Conservation (phyloP, 1,140 invertebrate species). For the Nixonia krombeini region DNA sequence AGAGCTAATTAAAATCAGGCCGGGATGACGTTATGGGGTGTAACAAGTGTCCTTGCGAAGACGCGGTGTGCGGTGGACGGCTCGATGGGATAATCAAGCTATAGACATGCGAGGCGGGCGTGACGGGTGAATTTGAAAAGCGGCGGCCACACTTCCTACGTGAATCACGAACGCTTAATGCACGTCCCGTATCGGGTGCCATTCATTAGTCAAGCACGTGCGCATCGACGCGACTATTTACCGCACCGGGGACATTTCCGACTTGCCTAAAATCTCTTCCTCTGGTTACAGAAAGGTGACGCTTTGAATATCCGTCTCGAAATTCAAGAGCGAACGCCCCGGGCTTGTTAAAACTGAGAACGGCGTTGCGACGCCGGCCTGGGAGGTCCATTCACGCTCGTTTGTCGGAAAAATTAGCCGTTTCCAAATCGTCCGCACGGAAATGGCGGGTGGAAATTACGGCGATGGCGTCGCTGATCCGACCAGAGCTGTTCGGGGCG, state of each 20-base stretch:
- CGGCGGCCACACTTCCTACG: slow-evolving; percentile 8
- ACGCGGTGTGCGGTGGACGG: too few relatives aligned
- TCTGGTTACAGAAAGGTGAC: slow-evolving; percentile 5
- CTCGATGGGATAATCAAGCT: not conserved
- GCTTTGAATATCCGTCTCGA: not conserved
- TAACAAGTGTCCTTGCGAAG: too few relatives aligned
- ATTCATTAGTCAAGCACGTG: slow-evolving; percentile 42
- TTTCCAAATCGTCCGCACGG: too few relatives aligned
- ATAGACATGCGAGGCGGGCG: not conserved
- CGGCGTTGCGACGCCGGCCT: too few relatives aligned
- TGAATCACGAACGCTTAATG: not conserved
- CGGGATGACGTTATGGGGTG: too few relatives aligned
- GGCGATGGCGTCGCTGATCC: too few relatives aligned
- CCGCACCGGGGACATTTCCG: slow-evolving; percentile 49
- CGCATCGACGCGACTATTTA: slow-evolving; percentile 36
- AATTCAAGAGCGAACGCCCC: too few relatives aligned
- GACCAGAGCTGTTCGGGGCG: too few relatives aligned
- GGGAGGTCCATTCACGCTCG: slow-evolving; percentile 28
- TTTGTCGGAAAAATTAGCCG: too few relatives aligned
- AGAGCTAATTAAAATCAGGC: too few relatives aligned
- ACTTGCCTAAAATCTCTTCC: slow-evolving; percentile 34
- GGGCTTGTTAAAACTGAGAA: too few relatives aligned
- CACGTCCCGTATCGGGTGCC: not conserved
- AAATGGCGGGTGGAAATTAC: too few relatives aligned
- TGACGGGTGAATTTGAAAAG: not conserved